phyloP scores from a whole-genome alignment of 2,797 vertebrate species.

The Fistularia commersonii region DNA sequence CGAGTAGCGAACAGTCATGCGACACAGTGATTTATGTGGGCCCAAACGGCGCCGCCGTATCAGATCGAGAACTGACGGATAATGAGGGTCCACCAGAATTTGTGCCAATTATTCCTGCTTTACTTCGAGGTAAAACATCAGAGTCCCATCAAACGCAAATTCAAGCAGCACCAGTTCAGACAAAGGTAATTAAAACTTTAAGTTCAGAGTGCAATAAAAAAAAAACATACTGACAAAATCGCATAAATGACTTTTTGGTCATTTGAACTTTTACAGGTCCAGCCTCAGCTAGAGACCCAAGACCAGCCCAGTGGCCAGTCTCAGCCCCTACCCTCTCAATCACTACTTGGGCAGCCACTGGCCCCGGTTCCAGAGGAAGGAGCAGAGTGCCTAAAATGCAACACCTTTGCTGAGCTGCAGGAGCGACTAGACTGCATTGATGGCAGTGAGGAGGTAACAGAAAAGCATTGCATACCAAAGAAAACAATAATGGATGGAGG shows the following conservation, averaged over 20 bases:
- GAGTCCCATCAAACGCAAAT: slow-evolving; percentile 50
- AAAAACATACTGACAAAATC: background rate
- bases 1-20: slow-evolving; percentile 97
- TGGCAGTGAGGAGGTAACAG: slow-evolving; percentile 86
- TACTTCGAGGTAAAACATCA: slow-evolving; percentile 80
- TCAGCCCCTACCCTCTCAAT: slow-evolving; percentile 53
- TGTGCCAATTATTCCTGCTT: slow-evolving; percentile 92
- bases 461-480: background rate
- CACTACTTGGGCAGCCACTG: slow-evolving; percentile 65
- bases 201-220: background rate
- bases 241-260: slow-evolving; percentile 6
- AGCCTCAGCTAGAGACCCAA: slow-evolving; percentile 45
- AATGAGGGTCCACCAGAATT: slow-evolving; percentile 97
- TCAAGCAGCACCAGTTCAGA: slow-evolving; percentile 41
- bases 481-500: background rate
- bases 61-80: slow-evolving; percentile 94
- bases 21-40: slow-evolving; percentile 98
- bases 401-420: slow-evolving; percentile 97
- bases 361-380: slow-evolving; percentile 75
- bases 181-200: slow-evolving; percentile 35
- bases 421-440: slow-evolving; percentile 96
- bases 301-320: slow-evolving; percentile 35
- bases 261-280: slow-evolving; percentile 19
- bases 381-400: slow-evolving; percentile 90
- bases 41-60: slow-evolving; percentile 90